A percentile compares a stretch with the other conserved stretches of the same genome.
These are phyloP conservation scores for Brachionus angularis DNA, from an alignment of 1,140 invertebrate genomes.

Conservation along the genomic window DNA sequence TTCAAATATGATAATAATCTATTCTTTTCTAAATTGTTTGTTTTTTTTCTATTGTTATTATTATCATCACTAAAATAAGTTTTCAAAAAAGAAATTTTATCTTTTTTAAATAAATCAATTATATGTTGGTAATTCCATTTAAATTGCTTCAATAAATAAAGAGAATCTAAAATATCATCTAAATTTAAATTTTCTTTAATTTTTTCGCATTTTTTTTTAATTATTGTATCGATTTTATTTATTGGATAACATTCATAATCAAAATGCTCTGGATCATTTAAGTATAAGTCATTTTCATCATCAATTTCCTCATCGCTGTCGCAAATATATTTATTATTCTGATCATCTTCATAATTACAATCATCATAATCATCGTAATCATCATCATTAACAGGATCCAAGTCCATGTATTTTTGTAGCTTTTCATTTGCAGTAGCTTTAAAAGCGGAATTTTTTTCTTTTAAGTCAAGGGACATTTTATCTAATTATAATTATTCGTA, in stretches of 20 bases:
- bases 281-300: constrained; percentile 20
- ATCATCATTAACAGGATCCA: neutral
- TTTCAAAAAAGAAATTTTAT: neutral
- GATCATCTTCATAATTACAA: constrained; percentile 10
- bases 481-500: too few species aligned
- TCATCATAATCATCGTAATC: constrained; percentile 17
- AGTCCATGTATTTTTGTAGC: neutral
- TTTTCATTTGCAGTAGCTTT: too few species aligned
- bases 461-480: too few species aligned
- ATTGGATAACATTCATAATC: constrained; percentile 23
- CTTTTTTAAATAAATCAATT: neutral
- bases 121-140: constrained; percentile 12
- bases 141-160: constrained; percentile 5
- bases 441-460: too few species aligned
- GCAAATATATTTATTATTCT: constrained; percentile 37
- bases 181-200: neutral
- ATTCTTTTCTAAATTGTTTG: neutral
- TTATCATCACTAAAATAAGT: constrained; percentile 24
- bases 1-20: neutral
- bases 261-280: neutral
- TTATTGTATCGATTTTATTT: constrained; percentile 15
- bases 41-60: constrained; percentile 24
- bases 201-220: constrained; percentile 30
- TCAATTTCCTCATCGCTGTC: constrained; percentile 15
- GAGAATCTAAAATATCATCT: neutral